These are phyloP conservation scores for Leontocebus nigricollis DNA, from an alignment of 2,797 vertebrate species.

Conservation along the genomic window DNA sequence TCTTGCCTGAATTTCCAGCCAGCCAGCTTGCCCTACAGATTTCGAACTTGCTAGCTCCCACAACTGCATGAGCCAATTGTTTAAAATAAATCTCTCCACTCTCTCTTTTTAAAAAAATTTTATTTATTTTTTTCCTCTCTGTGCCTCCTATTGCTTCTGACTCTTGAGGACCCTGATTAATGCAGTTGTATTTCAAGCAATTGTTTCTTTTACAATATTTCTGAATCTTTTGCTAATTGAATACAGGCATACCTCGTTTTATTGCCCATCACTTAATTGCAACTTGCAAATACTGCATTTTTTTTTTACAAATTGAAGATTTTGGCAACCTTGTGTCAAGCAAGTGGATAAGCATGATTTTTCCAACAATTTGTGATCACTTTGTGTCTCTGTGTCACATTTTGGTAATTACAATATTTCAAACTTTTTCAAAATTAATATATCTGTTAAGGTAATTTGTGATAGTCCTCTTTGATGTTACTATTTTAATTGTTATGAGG, in stretches of 20 bases:
- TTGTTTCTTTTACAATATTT: slow-evolving; percentile 13
- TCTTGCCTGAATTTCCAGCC: background rate
- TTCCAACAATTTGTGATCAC: background rate
- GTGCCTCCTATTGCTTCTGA: background rate
- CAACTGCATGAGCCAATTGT: background rate
- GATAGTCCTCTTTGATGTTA: background rate
- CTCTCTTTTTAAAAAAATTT: background rate
- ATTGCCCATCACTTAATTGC: background rate
- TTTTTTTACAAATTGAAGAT: background rate
- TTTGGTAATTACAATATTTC: background rate
- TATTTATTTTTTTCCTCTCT: background rate
- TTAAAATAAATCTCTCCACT: background rate
- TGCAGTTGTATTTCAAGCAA: background rate
- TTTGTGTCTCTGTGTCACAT: background rate
- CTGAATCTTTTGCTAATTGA: slow-evolving; percentile 22
- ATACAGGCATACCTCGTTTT: background rate
- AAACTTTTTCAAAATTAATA: background rate
- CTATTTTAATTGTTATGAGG: background rate
- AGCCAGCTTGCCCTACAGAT: background rate
- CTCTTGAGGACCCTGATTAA: background rate
- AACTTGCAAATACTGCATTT: background rate
- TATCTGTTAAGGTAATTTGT: background rate
- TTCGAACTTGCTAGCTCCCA: background rate
- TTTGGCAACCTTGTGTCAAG: background rate
- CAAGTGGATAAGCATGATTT: background rate